These are phyloP conservation scores for Hypotaenidia philippensis DNA, from an alignment of 2,797 vertebrate species.

Conservation along the genomic window DNA sequence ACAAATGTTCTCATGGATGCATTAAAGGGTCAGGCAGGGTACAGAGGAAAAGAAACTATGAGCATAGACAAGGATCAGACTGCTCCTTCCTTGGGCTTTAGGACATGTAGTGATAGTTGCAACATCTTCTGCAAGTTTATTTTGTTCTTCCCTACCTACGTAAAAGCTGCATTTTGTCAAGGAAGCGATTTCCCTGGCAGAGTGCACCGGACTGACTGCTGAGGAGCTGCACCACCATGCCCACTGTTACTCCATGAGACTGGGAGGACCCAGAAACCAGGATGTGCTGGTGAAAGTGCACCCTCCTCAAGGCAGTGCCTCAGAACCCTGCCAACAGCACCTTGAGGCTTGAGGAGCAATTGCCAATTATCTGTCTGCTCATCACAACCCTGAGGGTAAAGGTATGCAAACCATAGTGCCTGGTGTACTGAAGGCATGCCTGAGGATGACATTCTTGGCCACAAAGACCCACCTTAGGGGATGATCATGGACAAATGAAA, in stretches of 20 bases:
- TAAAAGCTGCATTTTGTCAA: background rate
- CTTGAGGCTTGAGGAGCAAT: background rate
- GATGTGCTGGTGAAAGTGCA: background rate
- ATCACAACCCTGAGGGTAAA: background rate
- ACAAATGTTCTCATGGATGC: background rate
- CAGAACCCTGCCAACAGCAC: background rate
- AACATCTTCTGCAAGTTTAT: background rate
- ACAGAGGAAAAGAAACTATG: background rate
- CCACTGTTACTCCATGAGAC: background rate
- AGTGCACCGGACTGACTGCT: background rate
- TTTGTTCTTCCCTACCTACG: background rate
- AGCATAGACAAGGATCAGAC: background rate
- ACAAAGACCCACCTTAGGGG: background rate
- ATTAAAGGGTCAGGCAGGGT: background rate
- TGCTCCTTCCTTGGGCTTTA: background rate
- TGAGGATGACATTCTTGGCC: background rate
- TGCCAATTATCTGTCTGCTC: constrained; percentile 32
- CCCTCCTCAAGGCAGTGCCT: background rate
- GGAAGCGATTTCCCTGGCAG: background rate
- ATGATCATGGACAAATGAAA: background rate
- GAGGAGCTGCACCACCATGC: background rate
- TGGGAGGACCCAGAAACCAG: background rate
- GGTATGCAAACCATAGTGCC: constrained; percentile 17
- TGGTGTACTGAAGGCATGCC: background rate
- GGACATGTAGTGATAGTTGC: background rate